phyloP scores from a whole-genome alignment of 92 coral and sea anemone species.

The Epizoanthus ramosus region DNA sequence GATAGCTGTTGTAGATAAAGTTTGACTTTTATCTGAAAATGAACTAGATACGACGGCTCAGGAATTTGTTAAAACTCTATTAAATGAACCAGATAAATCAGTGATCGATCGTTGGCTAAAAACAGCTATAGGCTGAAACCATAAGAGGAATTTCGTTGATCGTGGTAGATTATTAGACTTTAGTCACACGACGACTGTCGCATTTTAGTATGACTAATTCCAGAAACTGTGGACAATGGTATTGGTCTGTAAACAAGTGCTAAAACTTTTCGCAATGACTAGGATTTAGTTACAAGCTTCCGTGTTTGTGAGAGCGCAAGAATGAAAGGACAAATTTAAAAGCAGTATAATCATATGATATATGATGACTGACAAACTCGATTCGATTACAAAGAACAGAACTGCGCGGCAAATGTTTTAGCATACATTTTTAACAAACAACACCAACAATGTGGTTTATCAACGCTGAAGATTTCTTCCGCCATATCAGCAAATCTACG shows the following conservation, averaged over 20 bases:
- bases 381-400: neutral
- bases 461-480: constrained; percentile 1
- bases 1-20: neutral
- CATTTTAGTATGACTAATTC: neutral
- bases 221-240: neutral
- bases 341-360: too few species aligned
- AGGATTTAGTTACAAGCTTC: constrained; percentile 10
- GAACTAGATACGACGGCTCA: neutral
- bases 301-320: constrained; percentile 7
- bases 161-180: neutral
- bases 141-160: neutral
- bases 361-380: constrained; percentile 4
- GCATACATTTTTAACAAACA: neutral
- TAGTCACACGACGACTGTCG: neutral
- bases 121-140: neutral
- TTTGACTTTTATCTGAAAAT: neutral
- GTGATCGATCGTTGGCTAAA: neutral
- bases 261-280: neutral
- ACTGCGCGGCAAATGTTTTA: neutral
- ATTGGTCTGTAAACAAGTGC: neutral
- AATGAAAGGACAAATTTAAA: neutral
- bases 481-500: constrained; percentile 4
- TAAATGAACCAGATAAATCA: neutral
- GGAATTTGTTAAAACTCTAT: too few species aligned
- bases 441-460: constrained; percentile 12